Base-by-base conservation (phyloP, 1,140 invertebrate genomes). In the Chlorops oryzae region DNA sequence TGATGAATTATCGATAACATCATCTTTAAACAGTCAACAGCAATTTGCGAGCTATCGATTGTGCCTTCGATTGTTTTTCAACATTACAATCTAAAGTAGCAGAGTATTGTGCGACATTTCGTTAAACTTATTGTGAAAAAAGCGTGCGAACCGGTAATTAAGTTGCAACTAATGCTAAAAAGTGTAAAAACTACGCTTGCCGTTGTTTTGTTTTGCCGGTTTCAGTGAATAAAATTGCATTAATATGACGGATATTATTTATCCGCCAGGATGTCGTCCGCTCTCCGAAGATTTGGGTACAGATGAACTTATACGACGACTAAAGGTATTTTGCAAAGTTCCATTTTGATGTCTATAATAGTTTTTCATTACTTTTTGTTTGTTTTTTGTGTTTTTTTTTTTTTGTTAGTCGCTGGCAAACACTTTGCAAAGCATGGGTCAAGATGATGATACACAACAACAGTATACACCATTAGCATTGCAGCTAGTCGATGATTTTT, bases 391-490 rank as follows among this genome's bases (percentile, higher is more conserved):
- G 18, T 42, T 7, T 23, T 43, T 17, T 1, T 21, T 15, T 9
- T 7, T 12, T 6, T 17, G 59, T 3, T 62, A 90, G 88, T 87
- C 90, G 25, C 73, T 96, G 54, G 91, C 93, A 12, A 88, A 95
- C 67, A 92, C 91, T 0, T 81, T 97, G 50, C 94, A 97, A 79
- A 92, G 92, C 38, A 92, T 98, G 86, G 92, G 90, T 20, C 94
- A 98, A 76, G 90, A 93, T 78, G 90, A 93, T 77, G 92, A 93
- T 73, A 89, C 88, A 70, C 90, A 96, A 73, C 87, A 91, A 69
- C 88, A 94, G 72, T 97, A 89, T 74, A 88, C 95, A 56, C 91
- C 91, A 2, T 75, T 98, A 55, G 92, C 94, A n/a, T 72, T 97
- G 38, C 90, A 96, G 75, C 78, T 97, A 43, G 92, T 92, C 2